Evolutionary conservation across 2,888 invertebrate genomes (phyloP), one percentile per base, ranked within the genome.

Genomic region (Andricus quercusramuli): DNA sequence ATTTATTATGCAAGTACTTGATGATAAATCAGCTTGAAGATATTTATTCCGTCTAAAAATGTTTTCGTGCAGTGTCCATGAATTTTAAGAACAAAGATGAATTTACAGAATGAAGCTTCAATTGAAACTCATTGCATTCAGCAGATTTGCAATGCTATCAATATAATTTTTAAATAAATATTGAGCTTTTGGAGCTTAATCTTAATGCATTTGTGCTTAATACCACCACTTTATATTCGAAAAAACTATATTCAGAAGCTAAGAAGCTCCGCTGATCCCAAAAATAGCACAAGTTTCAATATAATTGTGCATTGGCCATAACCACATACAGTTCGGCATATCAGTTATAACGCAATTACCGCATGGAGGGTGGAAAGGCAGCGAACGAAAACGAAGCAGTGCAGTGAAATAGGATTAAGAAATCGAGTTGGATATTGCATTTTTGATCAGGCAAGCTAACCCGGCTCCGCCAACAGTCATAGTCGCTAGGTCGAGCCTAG

Each of bases 381-480:
- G 66, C 70, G 76, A 67, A 62, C 44, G 77, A 77, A 83, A 85
- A 84, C 80, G 80, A 82, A 82, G 81, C 78, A 80, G 79, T 77
- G 80, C 83, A 81, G 86, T 85, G 89, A 88, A 92, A 92, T 91
- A 91, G 91, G 90, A 92, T 92, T 90, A 91, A 90, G 91, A 91
- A 91, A 91, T 91, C 89, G 90, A 90, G 90, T 87, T 89, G 90
- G 90, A 92, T 91, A 90, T 91, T 92, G 90, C 90, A 92, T 92
- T 91, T 92, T 92, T 92, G 87, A 92, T 91, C 89, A 85, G 85
- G 84, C 88, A 86, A 88, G 87, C 86, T 83, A 74, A 78, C 77
- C 80, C 80, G 79, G 78, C 80, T 83, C 82, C 74, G 79, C 79
- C 77, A 80, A 81, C n/a, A 68, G 29, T 78, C 82, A 78, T 80